Evolutionary conservation across 1,140 invertebrate genomes (phyloP), one percentile per base, ranked within the genome.

Genomic region (Anagrus nilaparvatae): DNA sequence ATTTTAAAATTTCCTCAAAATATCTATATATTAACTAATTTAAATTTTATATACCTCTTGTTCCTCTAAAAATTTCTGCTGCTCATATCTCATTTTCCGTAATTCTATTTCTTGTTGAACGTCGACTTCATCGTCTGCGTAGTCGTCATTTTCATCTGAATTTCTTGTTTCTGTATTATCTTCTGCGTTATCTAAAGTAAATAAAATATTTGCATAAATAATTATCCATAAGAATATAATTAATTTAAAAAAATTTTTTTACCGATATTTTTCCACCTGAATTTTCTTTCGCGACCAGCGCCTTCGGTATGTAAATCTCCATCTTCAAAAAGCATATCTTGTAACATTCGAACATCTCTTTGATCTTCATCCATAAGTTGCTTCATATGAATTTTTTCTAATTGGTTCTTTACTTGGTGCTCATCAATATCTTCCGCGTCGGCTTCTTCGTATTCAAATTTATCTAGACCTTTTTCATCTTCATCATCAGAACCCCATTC

Each of bases 301-400:
- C 78, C 82, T 40, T 81, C 78, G 1, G 68, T 65, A 53, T 88
- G 80, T 29, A 93, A 67, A 59, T 93, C 89, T 1, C 87, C 89
- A 60, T 92, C 87, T 56, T 89, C 86, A 12, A 93, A 74, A 31
- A 88, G 72, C 51, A 87, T 62, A 55, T 92, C 86, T 59, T 93
- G 81, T 0, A 89, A 63, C 27, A 86, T 53, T 50, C 78, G 73
- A 4, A 93, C 73, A 53, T 88, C 77, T 23, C 79, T 69, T 34
- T 86, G 80, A 62, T 93, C 87, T 51, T 90, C 80, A 60, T 90
- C 87, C 21, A 89, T 56, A 7, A 88, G 54, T 50, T 79, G 76
- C 41, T 78, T 77, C 72, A 79, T 72, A 58, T 86, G 82, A 43
- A 83, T 78, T 53, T 75, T 76, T 31, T 75, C 84, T 23, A 87